Base-by-base conservation (phyloP, 2,113 vertebrate genomes). In the Anas platyrhynchos region DNA sequence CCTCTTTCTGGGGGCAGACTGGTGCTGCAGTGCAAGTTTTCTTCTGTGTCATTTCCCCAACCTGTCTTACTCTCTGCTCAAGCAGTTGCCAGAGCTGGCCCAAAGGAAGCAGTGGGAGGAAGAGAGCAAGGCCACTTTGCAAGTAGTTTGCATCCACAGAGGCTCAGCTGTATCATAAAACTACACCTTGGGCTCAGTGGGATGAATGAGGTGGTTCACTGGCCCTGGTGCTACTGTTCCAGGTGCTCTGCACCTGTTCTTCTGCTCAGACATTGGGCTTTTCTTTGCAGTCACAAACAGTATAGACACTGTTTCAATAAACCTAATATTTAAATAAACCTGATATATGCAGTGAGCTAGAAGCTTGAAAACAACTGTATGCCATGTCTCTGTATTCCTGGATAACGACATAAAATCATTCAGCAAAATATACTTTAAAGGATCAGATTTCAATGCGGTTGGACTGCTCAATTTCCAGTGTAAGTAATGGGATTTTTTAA, bases 221-320 rank as follows among this genome's bases (percentile, higher is more conserved):
- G 62, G 34, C 41, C 66, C 7, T 55, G 32, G 22, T 36, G 77
- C 62, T 93, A 65, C 84, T 62, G n/a, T 44, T 86, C 86, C 95
- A 93, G 88, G 80, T 97, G 95, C 54, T 85, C 32, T 79, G 93
- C 89, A 96, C 91, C 91, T 96, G 86, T 61, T 89, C 21, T 5
- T 88, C 44, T 87, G 17, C 54, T 73, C 78, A 94, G 74, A 95
- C 71, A 94, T 34, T 82, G 66, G 38, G 66, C 66, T 65, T 94
- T 93, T 93, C 88, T 91, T 90, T 4, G 7, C 52, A 74, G 59
- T 16, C 41, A 5, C 74, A 74, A 38, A 36, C 43, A 38, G 27
- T 48, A 59, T 20, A 86, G 73, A 32, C 2, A 1, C 14, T 29
- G 50, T 20, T 84, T 86, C 86, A 90, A 94, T 22, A 86, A 63